Base-by-base conservation (phyloP, 2,113 vertebrate species). In the Garra rufa region DNA sequence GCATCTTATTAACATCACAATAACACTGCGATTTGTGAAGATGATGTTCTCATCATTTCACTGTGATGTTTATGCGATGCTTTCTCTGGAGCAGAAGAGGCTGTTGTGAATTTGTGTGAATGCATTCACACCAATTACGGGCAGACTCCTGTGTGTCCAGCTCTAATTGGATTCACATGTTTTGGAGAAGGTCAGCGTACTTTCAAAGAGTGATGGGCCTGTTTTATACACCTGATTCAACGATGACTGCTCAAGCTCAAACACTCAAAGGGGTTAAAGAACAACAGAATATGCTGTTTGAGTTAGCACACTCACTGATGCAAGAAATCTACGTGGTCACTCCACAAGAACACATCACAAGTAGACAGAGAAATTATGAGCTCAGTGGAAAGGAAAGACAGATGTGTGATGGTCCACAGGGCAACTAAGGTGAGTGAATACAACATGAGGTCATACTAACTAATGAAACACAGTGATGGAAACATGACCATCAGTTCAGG, bases 21-120 rank as follows among this genome's bases (percentile, higher is more conserved):
- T 90, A 81, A 88, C 87, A 87, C 84, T 83, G 86, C 90, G 84
- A 87, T 87, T 85, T 70, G 87, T 88, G 88, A 87, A 90, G 85
- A 88, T 82, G 82, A 69, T 67, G 79, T 57, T 78, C 82, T 86
- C 76, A 88, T 88, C 61, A 59, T 28, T 34, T 28, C 52, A 63
- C 38, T 82, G 71, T 41, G 82, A 83, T 83, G 85, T 87, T 80
- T 81, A 38, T 87, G 34, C 55, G 48, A 19, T 88, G 86, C 28
- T 59, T n/a, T 44, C 26, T 88, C 63, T 88, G 89, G 89, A 87
- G 88, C 88, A 90, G 90, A 94, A 93, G 87, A 90, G 81, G 84
- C 80, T 84, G 70, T 4, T 52, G 8, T 65, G 84, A 78, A 3
- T 75, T 1, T 87, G 83, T 85, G 83, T 63, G 81, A 86, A 84